Evolutionary conservation across 2,888 invertebrate genomes (phyloP).

Genomic region (Hypomecis punctinalis): DNA sequence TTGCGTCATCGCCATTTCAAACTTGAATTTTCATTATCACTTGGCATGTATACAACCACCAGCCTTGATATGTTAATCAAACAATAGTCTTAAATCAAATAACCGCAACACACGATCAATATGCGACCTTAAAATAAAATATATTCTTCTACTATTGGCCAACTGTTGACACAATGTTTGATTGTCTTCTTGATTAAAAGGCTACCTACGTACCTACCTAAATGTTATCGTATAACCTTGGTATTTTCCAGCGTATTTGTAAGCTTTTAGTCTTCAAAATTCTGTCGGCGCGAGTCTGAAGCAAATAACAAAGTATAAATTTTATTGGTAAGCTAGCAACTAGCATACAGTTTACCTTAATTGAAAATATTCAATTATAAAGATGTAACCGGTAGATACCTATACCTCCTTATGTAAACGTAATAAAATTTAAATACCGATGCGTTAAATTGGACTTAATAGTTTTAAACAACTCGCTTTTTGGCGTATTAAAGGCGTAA

Average conservation of each 20-base stretch:
- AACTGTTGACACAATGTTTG: conserved; percentile 57
- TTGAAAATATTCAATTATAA: conserved; percentile 34
- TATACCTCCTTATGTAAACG: conserved; percentile 34
- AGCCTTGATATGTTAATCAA: conserved; percentile 84
- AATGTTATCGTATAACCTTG: conserved; percentile 27
- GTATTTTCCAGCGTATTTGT: conserved; percentile 17
- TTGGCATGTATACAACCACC: conserved; percentile 78
- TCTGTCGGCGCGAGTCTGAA: neutral
- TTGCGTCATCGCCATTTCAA: conserved; percentile 83
- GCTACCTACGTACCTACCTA: conserved; percentile 25
- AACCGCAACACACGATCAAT: conserved; percentile 77
- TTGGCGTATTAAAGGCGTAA: conserved; percentile 41
- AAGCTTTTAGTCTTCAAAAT: neutral
- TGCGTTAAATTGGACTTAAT: conserved; percentile 43
- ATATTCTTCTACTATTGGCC: conserved; percentile 63
- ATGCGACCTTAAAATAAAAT: conserved; percentile 71
- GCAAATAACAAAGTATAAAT: neutral
- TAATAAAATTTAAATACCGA: conserved; percentile 42
- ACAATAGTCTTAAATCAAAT: conserved; percentile 82
- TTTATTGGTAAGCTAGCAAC: neutral
- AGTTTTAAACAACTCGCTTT: conserved; percentile 38
- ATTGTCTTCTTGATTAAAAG: conserved; percentile 48
- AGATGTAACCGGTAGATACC: conserved; percentile 34
- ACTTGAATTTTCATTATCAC: conserved; percentile 86
- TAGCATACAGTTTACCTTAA: conserved; percentile 2